A percentile compares a stretch with the other conserved stretches of the same genome.
phyloP scores from a whole-genome alignment of 2,888 invertebrate species.

The Noctua fimbriata region DNA sequence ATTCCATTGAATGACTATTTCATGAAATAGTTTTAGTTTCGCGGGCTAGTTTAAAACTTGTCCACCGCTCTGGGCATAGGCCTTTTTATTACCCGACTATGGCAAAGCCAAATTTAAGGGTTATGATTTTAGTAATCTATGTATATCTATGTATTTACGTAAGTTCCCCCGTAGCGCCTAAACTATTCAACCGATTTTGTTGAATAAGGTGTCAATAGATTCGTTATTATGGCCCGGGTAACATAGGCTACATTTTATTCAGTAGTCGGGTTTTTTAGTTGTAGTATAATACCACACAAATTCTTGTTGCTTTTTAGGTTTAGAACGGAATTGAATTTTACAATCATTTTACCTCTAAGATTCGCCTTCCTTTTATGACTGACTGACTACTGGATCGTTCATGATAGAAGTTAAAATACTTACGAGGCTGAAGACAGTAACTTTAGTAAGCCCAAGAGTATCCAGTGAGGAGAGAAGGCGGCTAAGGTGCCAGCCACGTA shows the following conservation, averaged over 20 bases:
- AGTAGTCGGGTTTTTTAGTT: no score
- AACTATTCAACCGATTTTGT: no score
- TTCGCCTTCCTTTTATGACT: background rate
- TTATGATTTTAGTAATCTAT: no score
- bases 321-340: background rate
- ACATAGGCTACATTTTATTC: no score
- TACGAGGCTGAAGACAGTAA: constrained; percentile 92
- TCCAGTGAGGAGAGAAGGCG: constrained; percentile 91
- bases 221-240: no score
- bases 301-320: background rate
- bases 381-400: background rate
- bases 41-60: background rate
- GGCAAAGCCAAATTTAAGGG: no score
- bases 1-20: background rate
- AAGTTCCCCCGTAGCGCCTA: no score
- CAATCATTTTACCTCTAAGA: background rate
- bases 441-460: constrained; percentile 90
- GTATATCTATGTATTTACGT: no score
- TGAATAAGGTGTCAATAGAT: no score
- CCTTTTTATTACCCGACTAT: no score
- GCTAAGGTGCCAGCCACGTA: constrained; percentile 88
- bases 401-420: constrained; percentile 64
- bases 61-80: no score
- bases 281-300: no score
- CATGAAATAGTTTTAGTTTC: background rate